Conservation (phyloP, 2,888 invertebrate genomes). For the Doris montereyensis region DNA sequence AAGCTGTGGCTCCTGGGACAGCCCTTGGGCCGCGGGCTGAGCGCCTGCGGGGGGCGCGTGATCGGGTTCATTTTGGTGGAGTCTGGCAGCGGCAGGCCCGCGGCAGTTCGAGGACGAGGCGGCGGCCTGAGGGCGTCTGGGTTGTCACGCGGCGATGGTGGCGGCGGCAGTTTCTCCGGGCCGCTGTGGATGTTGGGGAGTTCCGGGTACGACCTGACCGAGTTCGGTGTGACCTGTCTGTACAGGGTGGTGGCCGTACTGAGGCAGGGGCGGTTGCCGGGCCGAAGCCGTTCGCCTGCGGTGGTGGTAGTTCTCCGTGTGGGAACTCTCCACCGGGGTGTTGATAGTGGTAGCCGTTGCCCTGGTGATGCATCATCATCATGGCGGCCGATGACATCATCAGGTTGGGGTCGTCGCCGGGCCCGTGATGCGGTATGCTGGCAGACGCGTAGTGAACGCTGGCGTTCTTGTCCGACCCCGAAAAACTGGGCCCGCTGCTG, state of each 20-base stretch:
- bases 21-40: constrained; percentile 28
- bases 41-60: constrained; percentile 55
- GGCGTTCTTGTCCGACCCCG: constrained; percentile 66
- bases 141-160: background rate
- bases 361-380: constrained; percentile 35
- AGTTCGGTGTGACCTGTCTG: constrained; percentile 40
- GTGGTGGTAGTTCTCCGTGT: too few species aligned
- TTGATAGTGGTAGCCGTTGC: constrained; percentile 30
- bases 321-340: too few species aligned
- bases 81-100: constrained; percentile 51
- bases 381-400: constrained; percentile 37
- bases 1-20: constrained; percentile 65
- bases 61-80: constrained; percentile 68
- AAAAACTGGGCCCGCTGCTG: background rate
- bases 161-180: background rate
- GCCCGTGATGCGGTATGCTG: constrained; percentile 40
- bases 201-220: constrained; percentile 57
- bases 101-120: constrained; percentile 30
- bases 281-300: background rate
- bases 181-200: constrained; percentile 47
- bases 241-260: constrained; percentile 7
- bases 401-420: constrained; percentile 28
- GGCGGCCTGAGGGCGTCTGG: constrained; percentile 31
- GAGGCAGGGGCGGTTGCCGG: background rate
- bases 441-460: constrained; percentile 58